Evolutionary conservation across 64 coral and sea anemone species (phyloP).

Genomic region (Anthopleura sola): DNA sequence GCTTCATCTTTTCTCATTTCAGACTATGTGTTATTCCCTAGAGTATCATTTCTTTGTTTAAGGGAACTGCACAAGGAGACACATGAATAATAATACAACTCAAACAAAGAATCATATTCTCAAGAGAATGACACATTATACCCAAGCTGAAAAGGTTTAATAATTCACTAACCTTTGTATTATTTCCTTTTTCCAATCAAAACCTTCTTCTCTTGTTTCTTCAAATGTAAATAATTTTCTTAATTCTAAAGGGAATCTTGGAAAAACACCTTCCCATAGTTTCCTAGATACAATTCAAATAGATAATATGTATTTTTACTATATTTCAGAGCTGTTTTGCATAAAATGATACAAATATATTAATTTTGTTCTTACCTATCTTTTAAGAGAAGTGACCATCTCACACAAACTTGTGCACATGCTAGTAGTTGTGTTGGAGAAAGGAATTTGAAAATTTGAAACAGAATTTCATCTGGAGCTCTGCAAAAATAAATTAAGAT

Average conservation of each 20-base stretch:
- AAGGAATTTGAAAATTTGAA: constrained; percentile 77
- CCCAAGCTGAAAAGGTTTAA: too few species aligned
- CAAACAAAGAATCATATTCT: too few species aligned
- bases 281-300: constrained; percentile 29
- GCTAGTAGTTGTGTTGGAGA: constrained; percentile 59
- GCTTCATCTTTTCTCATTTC: too few species aligned
- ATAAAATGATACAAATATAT: too few species aligned
- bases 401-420: constrained; percentile 78
- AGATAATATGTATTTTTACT: too few species aligned
- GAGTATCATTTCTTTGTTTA: too few species aligned
- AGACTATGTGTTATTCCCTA: too few species aligned
- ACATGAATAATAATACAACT: too few species aligned
- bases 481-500: constrained; percentile 19
- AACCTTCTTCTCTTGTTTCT: constrained; percentile 61
- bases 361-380: constrained; percentile 63
- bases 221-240: constrained; percentile 74
- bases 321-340: too few species aligned
- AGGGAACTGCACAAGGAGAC: too few species aligned
- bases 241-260: constrained; percentile 58
- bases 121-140: too few species aligned
- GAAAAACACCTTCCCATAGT: constrained; percentile 61
- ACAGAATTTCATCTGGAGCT: constrained; percentile 78
- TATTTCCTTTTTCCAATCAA: constrained; percentile 87
- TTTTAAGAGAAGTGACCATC: constrained; percentile 56
- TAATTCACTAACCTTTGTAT: constrained; percentile 60